Percentiles rank a stretch among this genome's conserved stretches.
Conservation (phyloP, 2,797 vertebrate genomes). For the Gymnodraco acuticeps region DNA sequence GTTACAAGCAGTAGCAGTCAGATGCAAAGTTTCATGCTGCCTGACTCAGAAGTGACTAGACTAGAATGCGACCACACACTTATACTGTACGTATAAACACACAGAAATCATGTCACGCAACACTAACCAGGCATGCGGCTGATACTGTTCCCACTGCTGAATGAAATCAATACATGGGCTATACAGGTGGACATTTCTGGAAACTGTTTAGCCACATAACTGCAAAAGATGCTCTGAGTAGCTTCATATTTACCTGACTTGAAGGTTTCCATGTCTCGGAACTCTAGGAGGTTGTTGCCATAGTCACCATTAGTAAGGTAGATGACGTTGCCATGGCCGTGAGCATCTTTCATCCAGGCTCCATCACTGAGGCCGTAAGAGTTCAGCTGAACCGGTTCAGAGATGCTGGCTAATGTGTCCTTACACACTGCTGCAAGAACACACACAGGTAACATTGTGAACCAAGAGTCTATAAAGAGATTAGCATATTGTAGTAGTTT, state of each 20-base stretch:
- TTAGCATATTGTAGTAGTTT: not conserved
- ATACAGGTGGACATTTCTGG: too few relatives aligned
- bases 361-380: conserved; percentile 91
- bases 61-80: too few relatives aligned
- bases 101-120: too few relatives aligned
- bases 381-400: conserved; percentile 91
- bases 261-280: conserved; percentile 92
- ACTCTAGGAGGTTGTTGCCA: conserved; percentile 91
- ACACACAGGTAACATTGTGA: conserved; percentile 15
- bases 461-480: not conserved
- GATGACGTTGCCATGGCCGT: conserved; percentile 91
- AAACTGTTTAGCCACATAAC: too few relatives aligned
- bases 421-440: conserved; percentile 88
- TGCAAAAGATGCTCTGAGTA: too few relatives aligned
- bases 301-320: conserved; percentile 94
- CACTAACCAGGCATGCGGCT: too few relatives aligned
- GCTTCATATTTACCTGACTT: conserved; percentile 87
- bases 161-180: too few relatives aligned
- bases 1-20: too few relatives aligned
- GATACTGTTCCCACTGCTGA: too few relatives aligned
- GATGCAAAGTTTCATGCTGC: too few relatives aligned
- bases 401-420: conserved; percentile 93
- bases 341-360: conserved; percentile 96
- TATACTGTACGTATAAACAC: too few relatives aligned
- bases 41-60: too few relatives aligned